Evolutionary conservation across 2,113 vertebrate species (phyloP).

Genomic region (Mugil cephalus): DNA sequence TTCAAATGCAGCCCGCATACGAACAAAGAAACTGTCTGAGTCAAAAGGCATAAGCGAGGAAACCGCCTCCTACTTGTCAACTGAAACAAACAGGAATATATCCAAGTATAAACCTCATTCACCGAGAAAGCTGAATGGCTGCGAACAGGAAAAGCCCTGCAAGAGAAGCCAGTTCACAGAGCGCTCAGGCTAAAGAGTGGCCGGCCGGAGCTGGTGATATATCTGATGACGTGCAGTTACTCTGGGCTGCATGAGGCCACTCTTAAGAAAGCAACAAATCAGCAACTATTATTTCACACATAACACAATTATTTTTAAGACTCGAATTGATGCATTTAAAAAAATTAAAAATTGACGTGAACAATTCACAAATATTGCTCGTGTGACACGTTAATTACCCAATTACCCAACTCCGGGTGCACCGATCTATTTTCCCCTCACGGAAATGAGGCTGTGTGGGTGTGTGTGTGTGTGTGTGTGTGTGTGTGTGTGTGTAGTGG

Average conservation of each 20-base stretch:
- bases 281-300: conserved; percentile 50
- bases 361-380: conserved; percentile 59
- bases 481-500: not conserved
- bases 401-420: conserved; percentile 52
- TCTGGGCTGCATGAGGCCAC: not conserved
- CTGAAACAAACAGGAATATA: conserved; percentile 6
- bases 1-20: conserved; percentile 17
- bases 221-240: conserved; percentile 13
- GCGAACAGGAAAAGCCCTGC: not conserved
- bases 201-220: no score
- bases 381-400: conserved; percentile 69
- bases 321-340: conserved; percentile 16
- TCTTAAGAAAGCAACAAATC: conserved; percentile 57
- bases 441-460: conserved; percentile 48
- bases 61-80: conserved; percentile 17
- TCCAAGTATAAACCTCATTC: conserved; percentile 4
- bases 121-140: not conserved
- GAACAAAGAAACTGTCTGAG: conserved; percentile 22
- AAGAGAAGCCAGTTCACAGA: not conserved
- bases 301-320: conserved; percentile 43
- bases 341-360: conserved; percentile 34
- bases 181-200: not conserved
- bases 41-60: conserved; percentile 15
- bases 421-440: conserved; percentile 50
- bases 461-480: not conserved